A percentile compares a stretch with the other conserved stretches of the same genome.
These are phyloP conservation scores for Delphinapterus leucas DNA, from an alignment of 2,113 vertebrate genomes.

Conservation along the genomic window DNA sequence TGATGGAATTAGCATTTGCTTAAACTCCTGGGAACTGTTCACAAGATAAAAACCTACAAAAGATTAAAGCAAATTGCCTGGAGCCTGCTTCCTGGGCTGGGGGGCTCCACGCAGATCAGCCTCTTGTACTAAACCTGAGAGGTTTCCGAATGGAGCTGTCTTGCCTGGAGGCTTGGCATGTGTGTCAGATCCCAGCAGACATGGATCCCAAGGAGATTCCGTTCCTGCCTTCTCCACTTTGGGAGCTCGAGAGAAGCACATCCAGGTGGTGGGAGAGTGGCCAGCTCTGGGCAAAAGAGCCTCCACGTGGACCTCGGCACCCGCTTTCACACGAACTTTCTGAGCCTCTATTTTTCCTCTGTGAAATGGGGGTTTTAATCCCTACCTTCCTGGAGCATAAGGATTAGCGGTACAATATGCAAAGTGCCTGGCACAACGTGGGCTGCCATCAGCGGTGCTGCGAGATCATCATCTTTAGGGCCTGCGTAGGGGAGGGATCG, in stretches of 20 bases:
- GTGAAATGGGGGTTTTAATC: too few species aligned
- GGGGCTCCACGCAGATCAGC: background rate
- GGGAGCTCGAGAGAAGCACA: background rate
- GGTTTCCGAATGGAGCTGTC: background rate
- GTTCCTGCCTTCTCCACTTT: background rate
- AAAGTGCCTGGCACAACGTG: background rate
- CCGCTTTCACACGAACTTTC: background rate
- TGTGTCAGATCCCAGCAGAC: background rate
- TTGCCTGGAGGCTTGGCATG: background rate
- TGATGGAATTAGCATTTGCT: background rate
- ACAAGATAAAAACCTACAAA: background rate
- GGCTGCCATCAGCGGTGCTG: rapidly evolving
- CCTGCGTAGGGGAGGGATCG: rapidly evolving
- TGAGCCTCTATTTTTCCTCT: background rate
- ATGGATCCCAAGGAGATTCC: background rate
- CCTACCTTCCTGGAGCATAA: too few species aligned
- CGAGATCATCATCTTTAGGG: background rate
- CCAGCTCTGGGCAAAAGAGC: background rate
- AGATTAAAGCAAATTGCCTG: background rate
- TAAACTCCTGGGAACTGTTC: background rate
- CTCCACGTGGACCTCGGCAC: rapidly evolving
- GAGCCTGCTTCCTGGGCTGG: background rate
- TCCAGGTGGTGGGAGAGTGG: background rate
- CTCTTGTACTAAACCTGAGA: background rate
- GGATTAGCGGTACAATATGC: rapidly evolving